Conservation (phyloP, 2,797 vertebrate genomes). For the Psittacula derbiana region DNA sequence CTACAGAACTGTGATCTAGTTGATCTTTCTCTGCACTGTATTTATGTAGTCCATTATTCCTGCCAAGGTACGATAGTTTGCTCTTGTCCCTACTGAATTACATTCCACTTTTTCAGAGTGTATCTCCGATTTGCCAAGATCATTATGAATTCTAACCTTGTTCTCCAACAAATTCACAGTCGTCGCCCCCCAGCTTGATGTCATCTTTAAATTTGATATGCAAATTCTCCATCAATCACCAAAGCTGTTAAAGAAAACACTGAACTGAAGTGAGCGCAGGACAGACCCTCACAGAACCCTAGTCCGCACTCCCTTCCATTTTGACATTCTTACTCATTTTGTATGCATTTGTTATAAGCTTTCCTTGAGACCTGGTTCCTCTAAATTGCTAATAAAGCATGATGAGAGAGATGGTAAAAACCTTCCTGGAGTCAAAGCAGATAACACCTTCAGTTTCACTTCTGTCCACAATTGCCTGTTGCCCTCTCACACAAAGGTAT, state of each 20-base stretch:
- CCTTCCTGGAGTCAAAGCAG: background rate
- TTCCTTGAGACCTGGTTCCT: background rate
- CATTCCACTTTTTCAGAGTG: background rate
- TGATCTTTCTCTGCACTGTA: constrained; percentile 38
- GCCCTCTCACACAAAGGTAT: background rate
- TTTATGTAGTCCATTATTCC: constrained; percentile 30
- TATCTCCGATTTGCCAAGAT: background rate
- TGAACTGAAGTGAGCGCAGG: background rate
- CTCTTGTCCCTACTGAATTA: constrained; percentile 25
- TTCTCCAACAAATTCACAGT: constrained; percentile 8
- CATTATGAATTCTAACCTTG: constrained; percentile 12
- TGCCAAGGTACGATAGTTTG: constrained; percentile 30
- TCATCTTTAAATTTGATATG: constrained; percentile 22
- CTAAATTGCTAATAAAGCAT: background rate
- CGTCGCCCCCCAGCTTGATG: background rate
- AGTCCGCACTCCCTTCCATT: background rate
- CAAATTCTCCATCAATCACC: constrained; percentile 1
- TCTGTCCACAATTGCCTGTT: background rate
- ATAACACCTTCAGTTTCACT: background rate
- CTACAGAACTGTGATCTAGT: constrained; percentile 38
- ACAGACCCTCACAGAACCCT: background rate
- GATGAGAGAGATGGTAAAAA: constrained; percentile 5
- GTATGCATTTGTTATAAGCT: background rate
- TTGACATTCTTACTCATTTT: background rate
- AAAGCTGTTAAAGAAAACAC: constrained; percentile 16